A percentile compares a stretch with the other conserved stretches of the same genome.
Evolutionary conservation across 2,888 invertebrate species (phyloP).

Genomic region (Cataglyphis livida): DNA sequence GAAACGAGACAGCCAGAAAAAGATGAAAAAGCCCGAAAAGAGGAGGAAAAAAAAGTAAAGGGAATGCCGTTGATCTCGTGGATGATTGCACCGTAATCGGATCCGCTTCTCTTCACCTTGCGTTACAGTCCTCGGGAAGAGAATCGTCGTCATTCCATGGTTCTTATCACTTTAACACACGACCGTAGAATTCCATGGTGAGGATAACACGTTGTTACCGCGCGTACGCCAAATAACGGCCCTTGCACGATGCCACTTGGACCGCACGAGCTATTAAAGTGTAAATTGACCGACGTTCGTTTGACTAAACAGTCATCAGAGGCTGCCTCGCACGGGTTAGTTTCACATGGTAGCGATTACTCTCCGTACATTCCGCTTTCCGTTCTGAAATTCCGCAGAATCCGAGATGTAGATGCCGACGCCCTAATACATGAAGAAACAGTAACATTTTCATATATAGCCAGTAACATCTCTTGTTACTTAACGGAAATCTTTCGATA

Average conservation of each 20-base stretch:
- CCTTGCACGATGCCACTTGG: conserved; percentile 41
- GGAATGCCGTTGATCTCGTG: conserved; percentile 56
- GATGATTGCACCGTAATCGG: conserved; percentile 73
- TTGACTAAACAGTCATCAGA: conserved; percentile 81
- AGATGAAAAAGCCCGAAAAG: conserved; percentile 30
- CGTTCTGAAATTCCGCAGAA: conserved; percentile 2
- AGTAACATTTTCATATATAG: neutral
- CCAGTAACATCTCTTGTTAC: neutral
- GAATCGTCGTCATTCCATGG: conserved; percentile 52
- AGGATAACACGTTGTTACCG: conserved; percentile 28
- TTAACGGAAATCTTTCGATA: conserved; percentile 21
- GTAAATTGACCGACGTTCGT: conserved; percentile 83
- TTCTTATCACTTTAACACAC: conserved; percentile 63
- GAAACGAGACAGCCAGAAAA: conserved; percentile 26
- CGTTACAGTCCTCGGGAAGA: conserved; percentile 33
- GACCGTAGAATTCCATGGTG: neutral
- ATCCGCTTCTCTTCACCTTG: conserved; percentile 8
- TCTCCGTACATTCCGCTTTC: conserved; percentile 1
- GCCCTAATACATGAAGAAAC: neutral
- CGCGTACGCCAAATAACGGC: conserved; percentile 51
- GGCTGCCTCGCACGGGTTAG: conserved; percentile 58
- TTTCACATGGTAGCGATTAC: conserved; percentile 30
- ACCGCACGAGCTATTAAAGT: conserved; percentile 78
- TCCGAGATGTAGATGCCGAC: neutral
- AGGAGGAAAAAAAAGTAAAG: conserved; percentile 31